phyloP scores from a whole-genome alignment of 2,113 vertebrate genomes.

The Arvicanthis niloticus region DNA sequence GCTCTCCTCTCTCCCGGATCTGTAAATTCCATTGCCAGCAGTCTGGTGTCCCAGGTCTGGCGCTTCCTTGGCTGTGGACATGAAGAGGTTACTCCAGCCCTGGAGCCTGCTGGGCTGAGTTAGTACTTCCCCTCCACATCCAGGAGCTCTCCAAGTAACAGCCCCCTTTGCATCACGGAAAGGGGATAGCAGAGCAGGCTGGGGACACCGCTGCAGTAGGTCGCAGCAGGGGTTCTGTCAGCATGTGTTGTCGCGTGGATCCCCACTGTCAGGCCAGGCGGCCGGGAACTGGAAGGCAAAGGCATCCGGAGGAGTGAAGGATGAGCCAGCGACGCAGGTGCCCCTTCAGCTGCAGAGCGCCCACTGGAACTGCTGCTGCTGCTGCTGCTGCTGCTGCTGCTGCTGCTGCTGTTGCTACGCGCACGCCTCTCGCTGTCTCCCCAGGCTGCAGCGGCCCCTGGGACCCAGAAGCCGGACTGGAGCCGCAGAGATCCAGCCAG shows the following conservation, averaged over 20 bases:
- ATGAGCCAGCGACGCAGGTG: accelerated
- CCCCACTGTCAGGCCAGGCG: background rate
- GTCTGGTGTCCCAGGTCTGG: background rate
- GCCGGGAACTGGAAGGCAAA: background rate
- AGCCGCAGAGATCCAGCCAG: background rate
- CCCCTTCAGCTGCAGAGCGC: background rate
- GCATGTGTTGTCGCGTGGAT: constrained; percentile 55
- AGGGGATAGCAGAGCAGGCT: background rate
- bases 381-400: background rate
- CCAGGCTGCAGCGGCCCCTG: background rate
- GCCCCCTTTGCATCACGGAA: constrained; percentile 57
- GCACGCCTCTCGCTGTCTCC: background rate
- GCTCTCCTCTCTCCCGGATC: accelerated
- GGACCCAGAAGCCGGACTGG: background rate
- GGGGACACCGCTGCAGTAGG: constrained; percentile 64
- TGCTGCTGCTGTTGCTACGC: background rate
- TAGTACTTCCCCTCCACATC: constrained; percentile 62
- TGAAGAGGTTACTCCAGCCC: constrained; percentile 76
- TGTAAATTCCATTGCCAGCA: background rate
- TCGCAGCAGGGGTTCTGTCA: background rate
- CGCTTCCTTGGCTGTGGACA: constrained; percentile 58
- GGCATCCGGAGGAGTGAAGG: background rate
- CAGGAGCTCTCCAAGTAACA: constrained; percentile 69
- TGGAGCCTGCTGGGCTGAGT: constrained; percentile 68
- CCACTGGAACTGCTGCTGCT: background rate